phyloP scores from a whole-genome alignment of 2,888 invertebrate species.

The Aleiodes testaceus region DNA sequence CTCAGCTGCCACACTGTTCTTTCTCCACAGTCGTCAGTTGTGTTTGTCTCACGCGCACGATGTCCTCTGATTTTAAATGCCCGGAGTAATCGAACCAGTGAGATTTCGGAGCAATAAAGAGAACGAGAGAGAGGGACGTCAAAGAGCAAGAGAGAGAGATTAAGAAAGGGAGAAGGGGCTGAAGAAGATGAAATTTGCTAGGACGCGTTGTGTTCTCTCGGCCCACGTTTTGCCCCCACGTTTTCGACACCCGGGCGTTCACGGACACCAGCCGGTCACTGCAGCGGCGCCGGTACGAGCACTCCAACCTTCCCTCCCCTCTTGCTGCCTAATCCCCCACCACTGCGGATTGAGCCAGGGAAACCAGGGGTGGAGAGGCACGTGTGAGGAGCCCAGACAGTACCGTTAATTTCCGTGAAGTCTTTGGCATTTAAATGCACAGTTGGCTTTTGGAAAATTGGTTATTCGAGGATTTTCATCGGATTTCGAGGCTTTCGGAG shows the following conservation, averaged over 20 bases:
- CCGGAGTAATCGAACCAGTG: slow-evolving; percentile 15
- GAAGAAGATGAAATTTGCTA: slow-evolving; percentile 17
- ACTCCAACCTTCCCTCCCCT: slow-evolving; percentile 44
- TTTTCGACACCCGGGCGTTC: slow-evolving; percentile 57
- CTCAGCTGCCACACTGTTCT: neutral
- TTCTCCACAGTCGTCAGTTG: neutral
- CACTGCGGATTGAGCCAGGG: slow-evolving; percentile 24
- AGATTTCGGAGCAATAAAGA: slow-evolving; percentile 15
- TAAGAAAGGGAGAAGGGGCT: slow-evolving; percentile 23
- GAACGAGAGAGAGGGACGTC: slow-evolving; percentile 28
- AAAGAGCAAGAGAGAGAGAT: slow-evolving; percentile 33
- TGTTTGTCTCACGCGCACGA: slow-evolving; percentile 24
- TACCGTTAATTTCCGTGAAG: slow-evolving; percentile 6
- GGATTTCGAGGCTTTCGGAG: neutral
- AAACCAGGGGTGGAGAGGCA: neutral
- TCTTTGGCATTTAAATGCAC: neutral
- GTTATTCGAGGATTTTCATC: too few species aligned
- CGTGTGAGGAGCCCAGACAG: too few species aligned
- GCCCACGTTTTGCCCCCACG: slow-evolving; percentile 47
- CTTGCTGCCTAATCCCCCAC: slow-evolving; percentile 42
- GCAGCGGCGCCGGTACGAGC: slow-evolving; percentile 58
- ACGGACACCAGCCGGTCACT: slow-evolving; percentile 67
- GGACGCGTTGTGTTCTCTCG: slow-evolving; percentile 45
- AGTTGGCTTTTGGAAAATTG: neutral
- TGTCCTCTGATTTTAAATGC: slow-evolving; percentile 29